Percentiles rank a stretch among this genome's conserved stretches.
Evolutionary conservation across 2,797 vertebrate species (phyloP).

Genomic region (Hemitrygon akajei): DNA sequence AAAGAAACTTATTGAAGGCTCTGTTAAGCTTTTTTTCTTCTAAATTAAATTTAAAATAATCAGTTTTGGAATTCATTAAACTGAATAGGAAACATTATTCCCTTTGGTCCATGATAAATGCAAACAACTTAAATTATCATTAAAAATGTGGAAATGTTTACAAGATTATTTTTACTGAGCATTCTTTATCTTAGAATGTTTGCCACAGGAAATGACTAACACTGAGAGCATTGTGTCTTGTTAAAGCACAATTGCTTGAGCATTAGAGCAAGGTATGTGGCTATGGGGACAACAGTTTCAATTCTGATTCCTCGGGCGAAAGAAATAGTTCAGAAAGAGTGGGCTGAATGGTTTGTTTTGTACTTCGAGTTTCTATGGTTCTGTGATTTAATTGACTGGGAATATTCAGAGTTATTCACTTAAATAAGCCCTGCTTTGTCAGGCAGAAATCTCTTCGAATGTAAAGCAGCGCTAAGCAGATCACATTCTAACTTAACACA

Average conservation of each 20-base stretch:
- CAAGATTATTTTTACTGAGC: neutral
- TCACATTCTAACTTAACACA: neutral
- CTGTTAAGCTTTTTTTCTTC: neutral
- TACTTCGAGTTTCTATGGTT: neutral
- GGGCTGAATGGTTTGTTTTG: neutral
- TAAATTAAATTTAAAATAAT: too few species aligned
- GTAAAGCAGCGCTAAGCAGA: neutral
- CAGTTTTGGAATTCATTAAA: neutral
- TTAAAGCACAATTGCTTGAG: neutral
- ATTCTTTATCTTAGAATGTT: neutral
- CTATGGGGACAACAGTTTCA: too few species aligned
- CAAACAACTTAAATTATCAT: neutral
- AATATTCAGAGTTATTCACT: neutral
- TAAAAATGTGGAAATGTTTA: neutral
- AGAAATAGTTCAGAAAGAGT: neutral
- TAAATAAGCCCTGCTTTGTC: neutral
- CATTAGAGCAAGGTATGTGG: neutral
- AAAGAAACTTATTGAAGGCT: neutral
- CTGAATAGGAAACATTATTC: neutral
- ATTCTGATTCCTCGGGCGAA: neutral
- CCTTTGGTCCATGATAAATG: neutral
- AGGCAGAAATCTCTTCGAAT: neutral
- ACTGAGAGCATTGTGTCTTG: neutral
- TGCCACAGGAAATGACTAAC: neutral
- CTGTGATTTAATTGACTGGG: neutral